phyloP scores from a whole-genome alignment of 2,797 vertebrate genomes.

The Naso thynnoides region DNA sequence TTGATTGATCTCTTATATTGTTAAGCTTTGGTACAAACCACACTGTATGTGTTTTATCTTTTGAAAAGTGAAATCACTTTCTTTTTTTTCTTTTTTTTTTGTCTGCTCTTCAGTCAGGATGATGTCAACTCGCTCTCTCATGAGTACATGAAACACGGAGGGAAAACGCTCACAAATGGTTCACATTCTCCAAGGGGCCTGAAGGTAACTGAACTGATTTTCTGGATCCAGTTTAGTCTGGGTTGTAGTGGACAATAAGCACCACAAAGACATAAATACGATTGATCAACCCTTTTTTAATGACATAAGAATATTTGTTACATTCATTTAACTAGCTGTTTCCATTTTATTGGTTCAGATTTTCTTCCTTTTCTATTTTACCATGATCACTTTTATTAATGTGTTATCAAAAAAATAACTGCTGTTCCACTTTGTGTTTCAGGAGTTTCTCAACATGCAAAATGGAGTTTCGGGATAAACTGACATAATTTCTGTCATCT shows the following conservation, averaged over 20 bases:
- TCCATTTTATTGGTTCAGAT: not conserved
- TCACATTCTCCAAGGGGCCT: constrained; percentile 74
- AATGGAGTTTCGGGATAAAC: constrained; percentile 57
- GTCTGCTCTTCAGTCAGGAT: constrained; percentile 81
- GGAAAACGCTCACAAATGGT: constrained; percentile 65
- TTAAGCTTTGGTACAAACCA: not conserved
- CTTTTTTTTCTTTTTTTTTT: not conserved
- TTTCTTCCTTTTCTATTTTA: not conserved
- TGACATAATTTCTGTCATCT: not conserved
- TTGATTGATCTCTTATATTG: not conserved
- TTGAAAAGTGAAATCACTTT: not conserved
- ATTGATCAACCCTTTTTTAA: not conserved
- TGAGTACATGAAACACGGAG: constrained; percentile 83
- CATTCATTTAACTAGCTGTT: not conserved
- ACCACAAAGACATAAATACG: not conserved
- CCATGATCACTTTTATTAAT: not conserved
- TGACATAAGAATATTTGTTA: not conserved
- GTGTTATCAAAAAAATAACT: not conserved
- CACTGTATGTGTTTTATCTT: not conserved
- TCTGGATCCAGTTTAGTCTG: not conserved
- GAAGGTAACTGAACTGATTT: constrained; percentile 79
- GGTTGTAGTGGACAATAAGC: not conserved
- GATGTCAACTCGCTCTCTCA: constrained; percentile 86
- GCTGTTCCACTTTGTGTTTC: constrained; percentile 37
- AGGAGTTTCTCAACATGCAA: constrained; percentile 70